Evolutionary conservation across 2,113 vertebrate genomes (phyloP), one percentile per base, ranked within the genome.

Genomic region (Perca fluviatilis): DNA sequence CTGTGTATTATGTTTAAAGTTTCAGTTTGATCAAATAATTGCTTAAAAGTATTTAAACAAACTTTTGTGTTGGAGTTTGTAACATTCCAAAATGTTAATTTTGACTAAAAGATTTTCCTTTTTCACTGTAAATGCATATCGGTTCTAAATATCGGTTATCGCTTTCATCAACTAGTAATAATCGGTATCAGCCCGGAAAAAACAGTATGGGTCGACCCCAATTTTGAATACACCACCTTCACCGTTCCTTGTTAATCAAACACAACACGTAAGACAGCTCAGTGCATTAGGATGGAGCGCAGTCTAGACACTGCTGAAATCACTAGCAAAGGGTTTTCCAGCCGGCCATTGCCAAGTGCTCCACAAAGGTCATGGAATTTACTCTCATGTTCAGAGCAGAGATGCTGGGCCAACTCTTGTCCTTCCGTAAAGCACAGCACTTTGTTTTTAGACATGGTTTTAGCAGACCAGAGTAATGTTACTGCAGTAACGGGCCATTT

Each of bases 281-380:
- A 21, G n/a, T n/a, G 40, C 10, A 12, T 43, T 46, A 68, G 54
- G 80, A 33, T 14, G n/a, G 83, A 64, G 51, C 62, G 16, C 73
- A 47, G 86, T 90, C 87, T 87, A 88, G 89, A 89, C 87, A 19
- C 3, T 54, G 53, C 79, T 84, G 68, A 87, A 87, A 86, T 86
- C 72, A 47, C 79, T 65, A 84, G 71, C 79, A 87, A 86, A 93
- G 79, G 75, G 58, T 93, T 93, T 93, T 91, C 88, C 90, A 89
- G 65, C 36, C 27, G 79, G 66, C 56, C 50, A 69, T 36, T 71
- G 66, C 84, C 89, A 86, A 77, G 23, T 73, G 67, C 86, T 85
- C 56, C 63, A 57, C 79, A 80, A 61, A 86, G 90, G 85, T 93
- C 82, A 78, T 87, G 80, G 88, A 88, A 93, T 86, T 78, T 83